Evolutionary conservation across 2,113 vertebrate genomes (phyloP).

Genomic region (Sarotherodon lohbergeri): DNA sequence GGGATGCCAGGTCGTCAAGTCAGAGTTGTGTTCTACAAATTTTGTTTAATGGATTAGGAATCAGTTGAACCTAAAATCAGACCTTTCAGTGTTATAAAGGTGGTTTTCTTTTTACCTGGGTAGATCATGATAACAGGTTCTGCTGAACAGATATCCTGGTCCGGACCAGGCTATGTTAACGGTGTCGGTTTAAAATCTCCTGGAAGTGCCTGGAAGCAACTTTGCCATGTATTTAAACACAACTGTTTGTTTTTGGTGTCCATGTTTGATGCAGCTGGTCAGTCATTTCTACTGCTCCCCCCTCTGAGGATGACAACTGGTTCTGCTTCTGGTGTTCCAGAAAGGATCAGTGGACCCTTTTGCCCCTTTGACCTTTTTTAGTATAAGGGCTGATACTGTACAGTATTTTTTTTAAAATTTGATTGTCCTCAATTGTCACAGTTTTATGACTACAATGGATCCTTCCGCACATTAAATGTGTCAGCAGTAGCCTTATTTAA

Average conservation of each 20-base stretch:
- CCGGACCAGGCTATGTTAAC: fast-evolving
- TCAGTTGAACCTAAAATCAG: background rate
- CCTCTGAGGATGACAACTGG: background rate
- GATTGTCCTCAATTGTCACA: background rate
- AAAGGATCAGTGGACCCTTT: background rate
- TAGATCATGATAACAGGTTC: background rate
- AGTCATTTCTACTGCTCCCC: background rate
- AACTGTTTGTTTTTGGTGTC: background rate
- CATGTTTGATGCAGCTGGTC: background rate
- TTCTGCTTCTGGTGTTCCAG: background rate
- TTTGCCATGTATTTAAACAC: background rate
- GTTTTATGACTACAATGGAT: background rate
- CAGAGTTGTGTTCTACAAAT: background rate
- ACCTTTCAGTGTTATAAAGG: background rate
- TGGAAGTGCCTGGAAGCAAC: background rate
- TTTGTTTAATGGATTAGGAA: background rate
- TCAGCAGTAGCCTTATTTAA: background rate
- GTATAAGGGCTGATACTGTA: background rate
- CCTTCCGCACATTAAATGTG: background rate
- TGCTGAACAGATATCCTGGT: background rate
- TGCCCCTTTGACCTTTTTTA: background rate
- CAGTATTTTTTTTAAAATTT: fast-evolving
- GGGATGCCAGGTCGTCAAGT: background rate
- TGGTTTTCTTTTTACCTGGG: background rate
- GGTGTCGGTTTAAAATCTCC: background rate